Conservation (phyloP, 2,888 invertebrate genomes). For the Morinoia aosen region DNA sequence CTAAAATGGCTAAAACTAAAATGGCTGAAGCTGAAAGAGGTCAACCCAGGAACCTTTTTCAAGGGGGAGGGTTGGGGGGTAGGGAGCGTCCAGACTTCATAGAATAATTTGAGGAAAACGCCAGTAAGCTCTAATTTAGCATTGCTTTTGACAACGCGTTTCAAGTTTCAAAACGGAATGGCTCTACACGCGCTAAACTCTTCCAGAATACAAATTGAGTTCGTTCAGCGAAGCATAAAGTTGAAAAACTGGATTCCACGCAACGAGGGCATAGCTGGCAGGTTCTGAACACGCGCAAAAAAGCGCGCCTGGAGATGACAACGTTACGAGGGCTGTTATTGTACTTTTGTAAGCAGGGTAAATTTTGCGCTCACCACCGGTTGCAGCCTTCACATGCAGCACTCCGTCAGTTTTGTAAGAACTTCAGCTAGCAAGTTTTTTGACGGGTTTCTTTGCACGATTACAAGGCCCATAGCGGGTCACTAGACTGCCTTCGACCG, state of each 20-base stretch:
- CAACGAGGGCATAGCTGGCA: background rate
- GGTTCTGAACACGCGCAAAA: background rate
- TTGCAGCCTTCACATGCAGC: background rate
- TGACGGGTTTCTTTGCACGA: background rate
- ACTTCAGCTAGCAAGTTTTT: background rate
- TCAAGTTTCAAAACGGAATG: background rate
- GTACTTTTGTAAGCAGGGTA: background rate
- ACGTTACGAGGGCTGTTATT: background rate
- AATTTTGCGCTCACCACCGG: slow-evolving; percentile 2
- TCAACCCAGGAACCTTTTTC: no score
- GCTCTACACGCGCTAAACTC: background rate
- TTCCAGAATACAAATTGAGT: background rate
- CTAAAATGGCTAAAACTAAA: no score
- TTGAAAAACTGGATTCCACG: background rate
- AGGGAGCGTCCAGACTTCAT: no score
- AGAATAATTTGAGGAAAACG: no score
- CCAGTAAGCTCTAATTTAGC: no score
- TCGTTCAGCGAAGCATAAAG: slow-evolving; percentile 2
- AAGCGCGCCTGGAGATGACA: background rate
- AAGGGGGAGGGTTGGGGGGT: no score
- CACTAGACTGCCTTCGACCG: background rate
- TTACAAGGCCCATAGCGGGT: background rate
- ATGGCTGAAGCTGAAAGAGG: no score
- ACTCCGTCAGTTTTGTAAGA: background rate
- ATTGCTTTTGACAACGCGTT: background rate